A percentile compares a stretch with the other conserved stretches of the same genome.
phyloP scores from a whole-genome alignment of 2,113 vertebrate species.

The Rhipidura dahli region DNA sequence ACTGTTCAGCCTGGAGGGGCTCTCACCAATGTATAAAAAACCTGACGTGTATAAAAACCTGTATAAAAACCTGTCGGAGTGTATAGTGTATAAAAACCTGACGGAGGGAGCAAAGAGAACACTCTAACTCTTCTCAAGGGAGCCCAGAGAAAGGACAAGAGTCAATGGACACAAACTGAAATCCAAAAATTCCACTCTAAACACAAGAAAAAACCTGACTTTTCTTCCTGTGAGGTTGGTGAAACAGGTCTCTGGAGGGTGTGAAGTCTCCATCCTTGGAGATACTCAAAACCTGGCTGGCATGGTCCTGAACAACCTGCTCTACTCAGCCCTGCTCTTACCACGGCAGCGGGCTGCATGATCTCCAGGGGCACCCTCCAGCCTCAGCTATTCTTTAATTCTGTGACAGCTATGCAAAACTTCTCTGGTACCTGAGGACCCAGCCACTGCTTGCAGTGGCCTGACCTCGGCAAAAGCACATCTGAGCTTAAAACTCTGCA shows the following conservation, averaged over 20 bases:
- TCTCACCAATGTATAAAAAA: background rate
- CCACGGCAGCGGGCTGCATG: background rate
- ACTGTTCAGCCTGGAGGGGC: background rate
- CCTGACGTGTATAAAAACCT: background rate
- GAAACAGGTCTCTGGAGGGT: background rate
- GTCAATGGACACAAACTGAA: background rate
- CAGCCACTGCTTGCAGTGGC: background rate
- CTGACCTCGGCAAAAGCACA: background rate
- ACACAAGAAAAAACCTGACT: background rate
- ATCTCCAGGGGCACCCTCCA: background rate
- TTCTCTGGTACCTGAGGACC: background rate
- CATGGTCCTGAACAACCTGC: background rate
- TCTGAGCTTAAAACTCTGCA: background rate
- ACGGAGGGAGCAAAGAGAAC: background rate
- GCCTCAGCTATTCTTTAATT: background rate
- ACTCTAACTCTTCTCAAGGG: background rate
- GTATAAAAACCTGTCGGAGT: background rate
- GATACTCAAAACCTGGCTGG: background rate
- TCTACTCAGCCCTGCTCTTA: background rate
- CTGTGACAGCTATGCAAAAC: background rate
- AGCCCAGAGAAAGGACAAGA: background rate
- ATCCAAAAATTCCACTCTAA: background rate
- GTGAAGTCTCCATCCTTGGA: background rate
- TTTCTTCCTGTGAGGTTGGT: background rate
- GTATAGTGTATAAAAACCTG: background rate